Conservation (phyloP, 2,797 vertebrate species). For the Alosa sapidissima region DNA sequence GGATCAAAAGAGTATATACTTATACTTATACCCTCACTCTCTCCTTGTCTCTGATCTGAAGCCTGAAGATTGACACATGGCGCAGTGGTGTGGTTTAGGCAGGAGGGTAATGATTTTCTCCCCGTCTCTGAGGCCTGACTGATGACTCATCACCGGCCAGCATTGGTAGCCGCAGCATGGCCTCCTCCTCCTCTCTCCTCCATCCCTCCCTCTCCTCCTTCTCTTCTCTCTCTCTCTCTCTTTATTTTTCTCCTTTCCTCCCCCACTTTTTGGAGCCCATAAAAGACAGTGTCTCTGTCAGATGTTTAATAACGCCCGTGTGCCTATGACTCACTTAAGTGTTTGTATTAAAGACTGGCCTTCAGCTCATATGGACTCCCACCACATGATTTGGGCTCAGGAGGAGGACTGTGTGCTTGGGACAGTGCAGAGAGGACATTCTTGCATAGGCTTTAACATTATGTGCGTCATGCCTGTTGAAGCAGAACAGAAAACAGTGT, state of each 20-base stretch:
- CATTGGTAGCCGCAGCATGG: background rate
- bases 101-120: conserved; percentile 43
- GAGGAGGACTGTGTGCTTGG: background rate
- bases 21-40: background rate
- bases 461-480: background rate
- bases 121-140: conserved; percentile 35
- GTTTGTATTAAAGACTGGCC: conserved; percentile 21
- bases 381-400: background rate
- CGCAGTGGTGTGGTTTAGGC: conserved; percentile 37
- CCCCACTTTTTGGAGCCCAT: background rate
- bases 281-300: conserved; percentile 20
- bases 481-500: background rate
- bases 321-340: conserved; percentile 31
- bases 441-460: background rate
- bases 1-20: no score
- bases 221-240: background rate
- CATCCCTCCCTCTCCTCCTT: no score
- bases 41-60: conserved; percentile 22
- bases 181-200: background rate
- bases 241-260: background rate
- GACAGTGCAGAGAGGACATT: background rate
- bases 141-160: conserved; percentile 42
- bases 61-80: conserved; percentile 34
- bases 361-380: background rate
- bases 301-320: conserved; percentile 13